A percentile compares a stretch with the other conserved stretches of the same genome.
phyloP scores from a whole-genome alignment of 2,888 invertebrate species.

The Colletes collaris region DNA sequence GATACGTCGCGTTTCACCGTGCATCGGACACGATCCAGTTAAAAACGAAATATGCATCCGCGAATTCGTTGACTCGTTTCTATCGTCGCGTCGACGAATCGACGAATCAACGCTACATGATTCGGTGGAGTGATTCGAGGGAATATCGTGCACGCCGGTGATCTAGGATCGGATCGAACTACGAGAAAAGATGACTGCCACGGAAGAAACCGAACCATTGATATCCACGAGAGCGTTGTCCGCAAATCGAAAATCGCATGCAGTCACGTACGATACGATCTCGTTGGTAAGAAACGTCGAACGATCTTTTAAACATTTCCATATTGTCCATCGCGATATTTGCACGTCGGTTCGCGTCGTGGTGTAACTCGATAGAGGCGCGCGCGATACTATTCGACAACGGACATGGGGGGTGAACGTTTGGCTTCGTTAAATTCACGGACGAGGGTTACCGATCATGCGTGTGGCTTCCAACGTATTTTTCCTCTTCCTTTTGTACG shows the following conservation, averaged over 20 bases:
- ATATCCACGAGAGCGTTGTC: conserved; percentile 59
- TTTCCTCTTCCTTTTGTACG: no score
- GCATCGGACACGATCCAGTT: background rate
- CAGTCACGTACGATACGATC: conserved; percentile 71
- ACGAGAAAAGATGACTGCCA: conserved; percentile 69
- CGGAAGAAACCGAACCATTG: conserved; percentile 75
- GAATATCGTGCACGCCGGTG: background rate
- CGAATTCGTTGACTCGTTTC: background rate
- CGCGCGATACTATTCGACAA: conserved; percentile 1
- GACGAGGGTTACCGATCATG: no score
- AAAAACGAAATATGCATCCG: background rate
- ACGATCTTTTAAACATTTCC: background rate
- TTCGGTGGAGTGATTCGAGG: background rate
- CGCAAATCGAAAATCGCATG: conserved; percentile 54
- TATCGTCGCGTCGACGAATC: background rate
- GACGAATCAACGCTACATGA: background rate
- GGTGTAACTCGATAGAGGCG: background rate
- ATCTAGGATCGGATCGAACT: background rate
- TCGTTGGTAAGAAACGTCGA: conserved; percentile 68
- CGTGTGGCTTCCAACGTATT: no score
- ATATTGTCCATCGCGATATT: background rate
- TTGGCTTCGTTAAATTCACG: conserved; percentile 1
- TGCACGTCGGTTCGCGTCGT: background rate
- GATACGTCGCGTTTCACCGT: background rate
- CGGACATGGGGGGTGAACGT: background rate